Base-by-base conservation (phyloP, 2,113 vertebrate genomes). In the Entosphenus tridentatus region DNA sequence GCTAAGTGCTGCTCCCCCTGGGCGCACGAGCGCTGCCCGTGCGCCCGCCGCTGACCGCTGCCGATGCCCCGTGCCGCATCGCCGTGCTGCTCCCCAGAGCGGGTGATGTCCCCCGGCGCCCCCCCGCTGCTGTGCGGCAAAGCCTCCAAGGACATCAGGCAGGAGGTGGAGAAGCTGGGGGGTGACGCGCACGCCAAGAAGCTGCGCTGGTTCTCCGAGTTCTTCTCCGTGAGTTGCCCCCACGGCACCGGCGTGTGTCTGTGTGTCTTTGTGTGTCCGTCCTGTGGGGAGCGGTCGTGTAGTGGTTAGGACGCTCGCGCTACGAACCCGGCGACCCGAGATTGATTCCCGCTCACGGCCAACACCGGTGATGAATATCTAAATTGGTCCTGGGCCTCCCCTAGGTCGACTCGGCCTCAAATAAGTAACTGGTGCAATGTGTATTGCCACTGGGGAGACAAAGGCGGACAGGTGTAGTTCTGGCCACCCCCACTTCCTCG, bases 201-300 rank as follows among this genome's bases (percentile, higher is more conserved):
- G 71, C 82, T 98, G 10, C 82, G 83, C 18, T 87, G 86, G 87
- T 89, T 98, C 80, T 96, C 87, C 10, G 87, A 96, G 71, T 96
- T 85, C 75, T 85, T 96, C 71, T 90, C 84, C 68, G 93, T 96
- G 81, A 85, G 79, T 85, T 67, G 3, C 39, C 16, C 54, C 7
- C 2, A 10, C 8, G 8, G 57, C 3, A 55, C n/a, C n/a, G 8
- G 16, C 11, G 17, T 67, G 18, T 11, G 1, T 2, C 5, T 11
- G n/a, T 16, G n/a, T 57, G 5, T 7, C 56, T 57, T 67, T 10
- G 4, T 57, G n/a, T 9, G 13, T 69, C 10, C 59, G 55, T 12
- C 59, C 16, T 10, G 6, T 39, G 39, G 39, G 39, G 39, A 39
- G 3, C 10, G 13, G 14, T 5, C 17, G 10, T 12, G 10, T 14